Conservation (phyloP, 2,113 vertebrate species). For the Zosterops borbonicus region DNA sequence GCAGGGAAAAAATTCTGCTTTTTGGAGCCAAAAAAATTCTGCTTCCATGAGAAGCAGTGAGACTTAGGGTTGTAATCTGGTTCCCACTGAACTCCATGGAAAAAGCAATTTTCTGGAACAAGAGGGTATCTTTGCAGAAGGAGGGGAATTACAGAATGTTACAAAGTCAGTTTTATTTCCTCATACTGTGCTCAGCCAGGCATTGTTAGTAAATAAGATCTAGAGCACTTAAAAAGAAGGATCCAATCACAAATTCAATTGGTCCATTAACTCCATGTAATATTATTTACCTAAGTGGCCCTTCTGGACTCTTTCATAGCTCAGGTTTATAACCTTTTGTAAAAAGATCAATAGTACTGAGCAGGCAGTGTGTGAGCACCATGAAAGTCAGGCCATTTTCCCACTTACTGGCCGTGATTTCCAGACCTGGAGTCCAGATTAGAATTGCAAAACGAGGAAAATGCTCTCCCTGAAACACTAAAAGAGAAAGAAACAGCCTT, state of each 20-base stretch:
- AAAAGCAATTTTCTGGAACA: not conserved
- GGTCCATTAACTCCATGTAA: constrained; percentile 40
- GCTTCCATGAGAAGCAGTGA: not conserved
- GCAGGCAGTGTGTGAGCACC: not conserved
- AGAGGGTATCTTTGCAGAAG: not conserved
- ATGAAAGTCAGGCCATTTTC: not conserved
- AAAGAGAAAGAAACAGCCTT: not conserved
- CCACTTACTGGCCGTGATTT: not conserved
- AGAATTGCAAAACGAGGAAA: not conserved
- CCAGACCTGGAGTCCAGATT: not conserved
- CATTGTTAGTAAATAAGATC: constrained; percentile 62
- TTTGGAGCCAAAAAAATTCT: too few relatives aligned
- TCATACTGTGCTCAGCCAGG: not conserved
- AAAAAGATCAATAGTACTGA: constrained; percentile 27
- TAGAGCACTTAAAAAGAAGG: constrained; percentile 36
- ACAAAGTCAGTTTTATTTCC: constrained; percentile 17
- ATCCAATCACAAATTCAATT: constrained; percentile 43
- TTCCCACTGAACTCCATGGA: not conserved
- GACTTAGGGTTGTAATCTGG: not conserved
- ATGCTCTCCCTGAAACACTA: not conserved
- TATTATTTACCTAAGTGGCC: constrained; percentile 56
- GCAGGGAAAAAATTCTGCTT: not conserved
- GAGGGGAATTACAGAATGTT: not conserved
- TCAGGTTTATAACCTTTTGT: constrained; percentile 51
- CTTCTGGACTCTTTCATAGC: constrained; percentile 37